A percentile compares a stretch with the other conserved stretches of the same genome.
These are phyloP conservation scores for Seriola quinqueradiata DNA, from an alignment of 2,113 vertebrate species.

Conservation along the genomic window DNA sequence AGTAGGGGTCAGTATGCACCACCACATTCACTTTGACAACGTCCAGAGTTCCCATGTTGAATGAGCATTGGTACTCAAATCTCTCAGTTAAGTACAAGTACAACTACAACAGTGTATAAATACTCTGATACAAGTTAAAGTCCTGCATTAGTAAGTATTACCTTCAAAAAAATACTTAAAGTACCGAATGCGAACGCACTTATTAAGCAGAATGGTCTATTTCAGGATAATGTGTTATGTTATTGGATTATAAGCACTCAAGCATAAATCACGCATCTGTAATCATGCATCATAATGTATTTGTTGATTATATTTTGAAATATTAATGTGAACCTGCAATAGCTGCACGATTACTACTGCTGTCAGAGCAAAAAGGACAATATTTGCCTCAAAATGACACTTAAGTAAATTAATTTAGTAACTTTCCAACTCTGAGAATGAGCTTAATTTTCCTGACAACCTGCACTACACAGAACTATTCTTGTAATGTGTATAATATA, in stretches of 20 bases:
- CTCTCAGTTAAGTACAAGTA: background rate
- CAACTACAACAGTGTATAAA: too few species aligned
- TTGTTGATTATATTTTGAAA: background rate
- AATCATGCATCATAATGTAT: background rate
- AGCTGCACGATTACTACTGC: too few species aligned
- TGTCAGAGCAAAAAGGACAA: background rate
- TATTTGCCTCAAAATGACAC: too few species aligned
- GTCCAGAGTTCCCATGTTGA: conserved; percentile 39
- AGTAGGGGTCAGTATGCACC: conserved; percentile 74
- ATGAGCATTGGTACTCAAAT: background rate
- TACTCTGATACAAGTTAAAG: too few species aligned
- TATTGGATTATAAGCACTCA: background rate
- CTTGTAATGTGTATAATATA: background rate
- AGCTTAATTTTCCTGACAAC: too few species aligned
- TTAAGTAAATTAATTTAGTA: too few species aligned
- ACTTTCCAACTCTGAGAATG: too few species aligned
- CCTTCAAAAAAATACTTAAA: background rate
- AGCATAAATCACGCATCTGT: background rate
- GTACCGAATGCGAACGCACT: background rate
- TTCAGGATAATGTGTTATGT: background rate
- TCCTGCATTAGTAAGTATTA: too few species aligned
- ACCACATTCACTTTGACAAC: background rate
- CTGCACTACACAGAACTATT: too few species aligned
- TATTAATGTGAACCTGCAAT: too few species aligned
- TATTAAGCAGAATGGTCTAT: background rate